Percentiles rank a stretch among this genome's conserved stretches.
Conservation (phyloP, 2,888 invertebrate species). For the Chrysolina oricalcia region DNA sequence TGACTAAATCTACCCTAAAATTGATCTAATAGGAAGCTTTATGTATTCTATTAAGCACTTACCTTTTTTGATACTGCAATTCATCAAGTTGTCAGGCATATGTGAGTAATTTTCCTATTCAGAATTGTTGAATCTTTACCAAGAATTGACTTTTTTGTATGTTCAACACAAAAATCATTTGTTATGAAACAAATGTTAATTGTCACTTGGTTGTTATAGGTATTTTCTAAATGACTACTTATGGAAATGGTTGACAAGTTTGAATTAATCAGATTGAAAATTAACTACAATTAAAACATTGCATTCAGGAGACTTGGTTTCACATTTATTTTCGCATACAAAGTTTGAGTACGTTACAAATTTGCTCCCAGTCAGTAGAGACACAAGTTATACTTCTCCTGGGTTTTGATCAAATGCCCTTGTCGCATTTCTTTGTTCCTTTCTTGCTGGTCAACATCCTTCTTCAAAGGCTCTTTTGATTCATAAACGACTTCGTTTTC, state of each 20-base stretch:
- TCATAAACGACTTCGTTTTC: slow-evolving; percentile 73
- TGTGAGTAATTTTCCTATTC: slow-evolving; percentile 24
- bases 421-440: slow-evolving; percentile 78
- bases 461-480: slow-evolving; percentile 77
- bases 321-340: slow-evolving; percentile 8
- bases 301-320: not conserved
- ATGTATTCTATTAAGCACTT: slow-evolving; percentile 33
- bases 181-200: slow-evolving; percentile 46
- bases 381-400: slow-evolving; percentile 61
- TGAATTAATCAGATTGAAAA: not conserved
- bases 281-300: not conserved
- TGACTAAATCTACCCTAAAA: no score
- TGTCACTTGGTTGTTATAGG: slow-evolving; percentile 43
- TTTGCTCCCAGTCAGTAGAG: slow-evolving; percentile 50
- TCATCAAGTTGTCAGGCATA: slow-evolving; percentile 47
- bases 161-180: slow-evolving; percentile 26
- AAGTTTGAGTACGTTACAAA: slow-evolving; percentile 9
- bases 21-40: not conserved
- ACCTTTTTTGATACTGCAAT: slow-evolving; percentile 57
- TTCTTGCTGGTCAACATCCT: slow-evolving; percentile 78
- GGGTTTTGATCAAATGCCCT: slow-evolving; percentile 68
- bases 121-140: slow-evolving; percentile 37
- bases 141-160: slow-evolving; percentile 21
- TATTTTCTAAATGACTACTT: not conserved
- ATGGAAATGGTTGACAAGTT: no score